Evolutionary conservation across 2,888 invertebrate genomes (phyloP).

Genomic region (Coelinius sp.): DNA sequence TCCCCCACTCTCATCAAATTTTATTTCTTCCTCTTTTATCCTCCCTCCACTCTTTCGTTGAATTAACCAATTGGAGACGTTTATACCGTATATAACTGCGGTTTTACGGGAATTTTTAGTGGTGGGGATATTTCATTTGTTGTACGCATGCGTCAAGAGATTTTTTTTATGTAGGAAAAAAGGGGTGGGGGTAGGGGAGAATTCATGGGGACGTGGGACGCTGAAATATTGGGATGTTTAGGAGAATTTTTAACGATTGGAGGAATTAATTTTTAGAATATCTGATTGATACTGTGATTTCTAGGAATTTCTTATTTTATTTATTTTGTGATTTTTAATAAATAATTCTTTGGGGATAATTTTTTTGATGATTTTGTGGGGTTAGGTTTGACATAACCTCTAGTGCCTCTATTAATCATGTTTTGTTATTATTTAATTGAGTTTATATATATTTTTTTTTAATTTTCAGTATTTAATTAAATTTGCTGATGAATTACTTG

Average conservation of each 20-base stretch:
- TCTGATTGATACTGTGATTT: background rate
- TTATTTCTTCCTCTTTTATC: too few relatives aligned
- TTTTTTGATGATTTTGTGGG: too few relatives aligned
- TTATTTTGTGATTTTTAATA: too few relatives aligned
- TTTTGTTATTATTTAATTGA: too few relatives aligned
- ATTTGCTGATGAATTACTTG: too few relatives aligned
- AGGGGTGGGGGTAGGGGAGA: background rate
- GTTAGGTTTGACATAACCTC: too few relatives aligned
- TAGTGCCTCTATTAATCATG: too few relatives aligned
- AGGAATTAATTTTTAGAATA: too few relatives aligned
- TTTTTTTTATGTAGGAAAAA: background rate
- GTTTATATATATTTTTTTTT: too few relatives aligned
- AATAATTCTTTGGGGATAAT: too few relatives aligned
- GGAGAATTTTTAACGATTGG: background rate
- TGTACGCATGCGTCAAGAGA: background rate
- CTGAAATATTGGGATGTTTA: background rate
- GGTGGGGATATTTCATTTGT: background rate
- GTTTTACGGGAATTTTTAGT: background rate
- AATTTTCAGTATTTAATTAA: too few relatives aligned
- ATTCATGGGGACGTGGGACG: background rate
- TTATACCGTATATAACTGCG: background rate
- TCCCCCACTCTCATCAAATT: background rate
- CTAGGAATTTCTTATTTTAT: too few relatives aligned
- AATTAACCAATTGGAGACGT: conserved; percentile 23
- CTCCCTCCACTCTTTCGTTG: conserved; percentile 11